Evolutionary conservation across 2,797 vertebrate genomes (phyloP).

Genomic region (Liasis olivaceus): DNA sequence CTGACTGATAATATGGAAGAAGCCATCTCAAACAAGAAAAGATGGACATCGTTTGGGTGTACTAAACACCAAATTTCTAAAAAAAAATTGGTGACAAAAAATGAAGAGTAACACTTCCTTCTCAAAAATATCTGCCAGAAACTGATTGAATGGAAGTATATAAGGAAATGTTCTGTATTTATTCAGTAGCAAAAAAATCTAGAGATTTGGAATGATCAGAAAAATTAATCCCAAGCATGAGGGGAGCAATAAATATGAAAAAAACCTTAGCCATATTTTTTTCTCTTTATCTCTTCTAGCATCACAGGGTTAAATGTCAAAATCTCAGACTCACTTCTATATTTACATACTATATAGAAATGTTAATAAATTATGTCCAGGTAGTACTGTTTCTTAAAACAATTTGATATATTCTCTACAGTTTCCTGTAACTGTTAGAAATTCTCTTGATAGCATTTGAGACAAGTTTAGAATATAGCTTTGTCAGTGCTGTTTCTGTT

Average conservation of each 20-base stretch:
- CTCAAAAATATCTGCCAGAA: neutral
- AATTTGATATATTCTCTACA: slow-evolving; percentile 32
- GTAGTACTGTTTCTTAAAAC: slow-evolving; percentile 39
- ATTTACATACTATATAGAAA: slow-evolving; percentile 44
- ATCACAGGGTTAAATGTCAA: slow-evolving; percentile 4
- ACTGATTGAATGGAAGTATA: neutral
- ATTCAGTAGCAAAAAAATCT: neutral
- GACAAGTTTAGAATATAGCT: slow-evolving; percentile 46
- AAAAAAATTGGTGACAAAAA: neutral
- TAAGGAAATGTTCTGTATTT: neutral
- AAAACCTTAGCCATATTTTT: neutral
- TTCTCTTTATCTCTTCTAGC: neutral
- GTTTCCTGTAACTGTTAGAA: slow-evolving; percentile 37
- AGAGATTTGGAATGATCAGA: neutral
- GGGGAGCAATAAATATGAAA: neutral
- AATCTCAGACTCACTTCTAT: slow-evolving; percentile 38
- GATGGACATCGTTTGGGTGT: neutral
- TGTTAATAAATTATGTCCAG: slow-evolving; percentile 33
- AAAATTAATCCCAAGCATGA: neutral
- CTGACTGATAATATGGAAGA: neutral
- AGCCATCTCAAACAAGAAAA: neutral
- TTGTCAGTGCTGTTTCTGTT: slow-evolving; percentile 53
- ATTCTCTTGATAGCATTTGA: slow-evolving; percentile 58
- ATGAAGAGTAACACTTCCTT: neutral
- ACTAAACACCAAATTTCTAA: neutral